Evolutionary conservation across 2,113 vertebrate species (phyloP), one percentile per base, ranked within the genome.

Genomic region (Sitta europaea): DNA sequence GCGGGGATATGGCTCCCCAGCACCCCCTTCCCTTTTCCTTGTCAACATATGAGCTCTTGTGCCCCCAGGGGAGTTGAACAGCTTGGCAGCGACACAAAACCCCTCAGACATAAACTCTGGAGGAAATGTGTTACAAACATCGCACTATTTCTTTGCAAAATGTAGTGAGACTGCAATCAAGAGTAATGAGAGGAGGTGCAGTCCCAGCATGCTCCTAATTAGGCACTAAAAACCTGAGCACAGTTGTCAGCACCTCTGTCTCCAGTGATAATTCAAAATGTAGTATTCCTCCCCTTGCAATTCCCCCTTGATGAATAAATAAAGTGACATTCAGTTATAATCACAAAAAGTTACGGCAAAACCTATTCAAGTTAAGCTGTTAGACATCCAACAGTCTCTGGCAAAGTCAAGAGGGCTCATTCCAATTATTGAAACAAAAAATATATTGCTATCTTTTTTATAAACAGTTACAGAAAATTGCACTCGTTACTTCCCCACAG

Each of bases 71-170:
- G 58, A 93, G 38, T 43, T 3, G 28, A 70, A 54, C 36, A 43
- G 24, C 35, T 82, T 45, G 58, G 62, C 47, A 74, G 81, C 35
- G 55, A 36, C n/a, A 53, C 53, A 45, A 35, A 62, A 61, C 21
- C 43, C 6, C 35, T 40, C 67, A 35, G 53, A 68, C 78, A 57
- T 33, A 31, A 75, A 66, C 72, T 88, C 75, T 43, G 3, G 4
- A 54, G 66, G 38, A 91, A 92, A 72, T 57, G 43, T 51, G 92
- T 90, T 66, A 57, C 86, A 93, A 95, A 94, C 68, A 70, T 54
- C 2, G 4, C 6, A 3, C 54, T 78, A 76, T 88, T 67, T 55
- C 65, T 47, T 88, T 54, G 40, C 47, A 53, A 88, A 88, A 78
- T 2, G 2, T 47, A 36, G 38, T 47, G 76, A 81, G 63, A 53